Percentiles rank a stretch among this genome's conserved stretches.
phyloP scores from a whole-genome alignment of 2,888 invertebrate species.

The Andrena praecox region DNA sequence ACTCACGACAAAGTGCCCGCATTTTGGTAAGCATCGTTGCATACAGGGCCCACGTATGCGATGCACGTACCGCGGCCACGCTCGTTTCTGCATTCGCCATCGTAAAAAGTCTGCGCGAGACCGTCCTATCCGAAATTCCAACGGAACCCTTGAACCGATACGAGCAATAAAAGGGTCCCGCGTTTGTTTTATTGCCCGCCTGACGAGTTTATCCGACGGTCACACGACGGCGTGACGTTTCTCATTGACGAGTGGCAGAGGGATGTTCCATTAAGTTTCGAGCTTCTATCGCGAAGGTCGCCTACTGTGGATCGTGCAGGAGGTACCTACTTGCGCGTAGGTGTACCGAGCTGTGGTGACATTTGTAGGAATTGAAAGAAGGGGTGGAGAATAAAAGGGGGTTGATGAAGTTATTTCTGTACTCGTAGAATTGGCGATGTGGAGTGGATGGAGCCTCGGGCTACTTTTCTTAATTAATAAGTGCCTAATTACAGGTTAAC shows the following conservation, averaged over 20 bases:
- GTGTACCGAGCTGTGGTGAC: too few relatives aligned
- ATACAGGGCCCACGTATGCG: constrained; percentile 53
- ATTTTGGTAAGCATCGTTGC: constrained; percentile 63
- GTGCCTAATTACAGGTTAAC: too few relatives aligned
- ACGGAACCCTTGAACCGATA: constrained; percentile 62
- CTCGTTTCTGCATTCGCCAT: constrained; percentile 63
- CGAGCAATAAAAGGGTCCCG: constrained; percentile 25
- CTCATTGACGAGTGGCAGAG: neutral
- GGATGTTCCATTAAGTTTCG: neutral
- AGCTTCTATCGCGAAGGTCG: neutral
- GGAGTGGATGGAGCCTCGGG: too few relatives aligned
- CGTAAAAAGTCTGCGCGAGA: constrained; percentile 57
- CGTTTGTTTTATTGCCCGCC: constrained; percentile 43
- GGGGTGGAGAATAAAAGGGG: too few relatives aligned
- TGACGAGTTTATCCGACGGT: constrained; percentile 22
- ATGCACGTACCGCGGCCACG: constrained; percentile 51
- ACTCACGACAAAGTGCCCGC: constrained; percentile 57
- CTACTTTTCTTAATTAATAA: too few relatives aligned
- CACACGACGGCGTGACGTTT: constrained; percentile 5
- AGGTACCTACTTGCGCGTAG: too few relatives aligned
- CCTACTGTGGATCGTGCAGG: neutral
- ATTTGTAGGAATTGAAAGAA: too few relatives aligned
- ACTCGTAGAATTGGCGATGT: too few relatives aligned
- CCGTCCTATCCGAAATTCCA: constrained; percentile 62
- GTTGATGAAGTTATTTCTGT: too few relatives aligned